A percentile compares a stretch with the other conserved stretches of the same genome.
Conservation (phyloP, 2,888 invertebrate species). For the Lasioglossum marginatum region DNA sequence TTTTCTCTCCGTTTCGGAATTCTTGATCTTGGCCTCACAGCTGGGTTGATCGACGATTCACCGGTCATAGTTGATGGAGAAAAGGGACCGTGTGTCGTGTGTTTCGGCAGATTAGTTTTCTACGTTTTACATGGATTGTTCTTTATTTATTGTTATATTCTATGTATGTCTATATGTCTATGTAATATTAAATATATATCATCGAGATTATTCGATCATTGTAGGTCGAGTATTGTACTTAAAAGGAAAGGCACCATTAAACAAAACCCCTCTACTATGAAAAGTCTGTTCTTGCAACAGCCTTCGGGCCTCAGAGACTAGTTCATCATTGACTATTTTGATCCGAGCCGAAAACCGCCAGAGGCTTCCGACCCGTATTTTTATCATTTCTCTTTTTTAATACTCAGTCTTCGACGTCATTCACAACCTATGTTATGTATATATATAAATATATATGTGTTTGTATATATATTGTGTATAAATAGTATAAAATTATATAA, state of each 20-base stretch:
- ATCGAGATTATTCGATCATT: constrained; percentile 51
- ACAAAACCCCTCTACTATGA: constrained; percentile 73
- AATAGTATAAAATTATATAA: constrained; percentile 58
- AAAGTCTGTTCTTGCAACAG: constrained; percentile 74
- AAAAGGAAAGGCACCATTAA: constrained; percentile 78
- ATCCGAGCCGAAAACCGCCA: constrained; percentile 65
- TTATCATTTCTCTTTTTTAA: constrained; percentile 47
- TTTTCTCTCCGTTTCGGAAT: not conserved
- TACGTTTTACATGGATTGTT: constrained; percentile 58
- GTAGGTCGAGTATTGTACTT: constrained; percentile 72
- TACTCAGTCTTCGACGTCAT: constrained; percentile 82
- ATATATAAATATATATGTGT: constrained; percentile 8
- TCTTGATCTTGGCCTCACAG: constrained; percentile 16
- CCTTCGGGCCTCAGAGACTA: constrained; percentile 81
- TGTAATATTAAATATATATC: constrained; percentile 12
- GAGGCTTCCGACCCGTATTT: not conserved
- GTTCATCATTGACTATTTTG: constrained; percentile 82
- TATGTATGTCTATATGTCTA: constrained; percentile 23
- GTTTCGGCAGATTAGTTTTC: constrained; percentile 21
- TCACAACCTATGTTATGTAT: constrained; percentile 76
- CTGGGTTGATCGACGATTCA: not conserved
- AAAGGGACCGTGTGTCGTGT: constrained; percentile 21
- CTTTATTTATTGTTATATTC: constrained; percentile 32
- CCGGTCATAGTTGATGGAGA: constrained; percentile 47
- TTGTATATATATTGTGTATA: constrained; percentile 18